Evolutionary conservation across 2,888 invertebrate genomes (phyloP), one percentile per base, ranked within the genome.

Genomic region (Coremacera marginata): DNA sequence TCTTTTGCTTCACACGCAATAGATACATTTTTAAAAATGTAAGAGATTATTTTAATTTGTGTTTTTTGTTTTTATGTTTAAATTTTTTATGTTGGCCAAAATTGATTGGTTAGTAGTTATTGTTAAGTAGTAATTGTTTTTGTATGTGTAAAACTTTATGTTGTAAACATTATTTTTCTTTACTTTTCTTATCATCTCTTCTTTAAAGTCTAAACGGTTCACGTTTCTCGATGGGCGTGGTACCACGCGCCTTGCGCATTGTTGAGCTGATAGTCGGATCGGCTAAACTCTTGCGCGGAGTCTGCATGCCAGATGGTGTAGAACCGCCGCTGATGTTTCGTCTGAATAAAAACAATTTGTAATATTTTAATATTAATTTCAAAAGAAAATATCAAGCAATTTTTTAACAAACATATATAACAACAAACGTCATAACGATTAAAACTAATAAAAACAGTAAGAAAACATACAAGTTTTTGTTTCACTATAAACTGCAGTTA

Each of bases 171-270:
- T 11, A 14, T 44, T 37, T 44, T 70, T 74, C 71, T 80, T 81
- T 65, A 82, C 78, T 51, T 19, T 16, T 22, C 37, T 22, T 44
- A 2, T 22, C 7, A 9, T 70, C n/a, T 19, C 3, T n/a, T 63
- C 55, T 90, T 90, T 93, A 94, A 82, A 94, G 92, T 90, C 94
- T 92, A 91, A 94, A 94, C 84, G 94, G 94, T 90, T 94, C 94
- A 86, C 93, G 92, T 89, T 89, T 89, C 78, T 88, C 88, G 49
- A 88, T 87, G 68, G 90, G 90, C 75, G 90, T 90, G 70, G 89
- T 86, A 34, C 89, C 90, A 37, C 90, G 88, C 65, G 88, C 85
- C 82, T 84, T 81, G 22, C 88, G 84, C 84, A 88, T 84, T 31
- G 87, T 86, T 67, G 86, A 86, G 79, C 86, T 87, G 77, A 86